A percentile compares a stretch with the other conserved stretches of the same genome.
phyloP scores from a whole-genome alignment of 2,113 vertebrate species.

The Peucedramus taeniatus region DNA sequence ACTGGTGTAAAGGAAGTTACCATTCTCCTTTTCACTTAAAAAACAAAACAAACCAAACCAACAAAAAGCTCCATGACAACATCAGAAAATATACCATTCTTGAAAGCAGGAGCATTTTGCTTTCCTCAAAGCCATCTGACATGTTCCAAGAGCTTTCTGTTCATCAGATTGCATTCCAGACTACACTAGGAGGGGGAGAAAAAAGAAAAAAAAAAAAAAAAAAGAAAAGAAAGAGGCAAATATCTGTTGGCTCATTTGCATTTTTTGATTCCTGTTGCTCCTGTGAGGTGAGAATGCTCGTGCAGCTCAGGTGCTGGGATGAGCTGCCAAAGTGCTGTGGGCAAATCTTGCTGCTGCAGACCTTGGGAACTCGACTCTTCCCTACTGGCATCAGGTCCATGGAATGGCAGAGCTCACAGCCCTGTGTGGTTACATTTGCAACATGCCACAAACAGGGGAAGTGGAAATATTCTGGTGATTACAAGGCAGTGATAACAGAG shows the following conservation, averaged over 20 bases:
- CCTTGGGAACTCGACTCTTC: background rate
- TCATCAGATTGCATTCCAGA: background rate
- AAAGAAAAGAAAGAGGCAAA: background rate
- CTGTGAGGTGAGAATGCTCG: background rate
- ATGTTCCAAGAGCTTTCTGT: slow-evolving; percentile 6
- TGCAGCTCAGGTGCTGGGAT: background rate
- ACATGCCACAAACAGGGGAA: background rate
- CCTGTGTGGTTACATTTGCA: rapidly evolving
- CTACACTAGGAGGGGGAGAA: rapidly evolving
- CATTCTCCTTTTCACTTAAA: slow-evolving; percentile 44
- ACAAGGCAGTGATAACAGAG: background rate
- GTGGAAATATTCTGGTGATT: background rate
- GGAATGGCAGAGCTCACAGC: background rate
- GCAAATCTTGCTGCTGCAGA: background rate
- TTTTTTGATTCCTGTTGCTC: background rate
- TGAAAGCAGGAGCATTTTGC: background rate
- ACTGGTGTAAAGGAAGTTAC: slow-evolving; percentile 62
- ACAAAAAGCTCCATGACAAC: background rate
- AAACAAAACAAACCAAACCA: background rate
- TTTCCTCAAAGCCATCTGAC: slow-evolving; percentile 1
- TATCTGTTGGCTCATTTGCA: background rate
- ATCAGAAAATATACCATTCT: background rate
- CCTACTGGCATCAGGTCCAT: background rate
- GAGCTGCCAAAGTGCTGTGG: background rate
- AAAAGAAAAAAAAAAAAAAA: no score